Conservation (phyloP, 1,140 invertebrate species). For the Papilio glaucus region DNA sequence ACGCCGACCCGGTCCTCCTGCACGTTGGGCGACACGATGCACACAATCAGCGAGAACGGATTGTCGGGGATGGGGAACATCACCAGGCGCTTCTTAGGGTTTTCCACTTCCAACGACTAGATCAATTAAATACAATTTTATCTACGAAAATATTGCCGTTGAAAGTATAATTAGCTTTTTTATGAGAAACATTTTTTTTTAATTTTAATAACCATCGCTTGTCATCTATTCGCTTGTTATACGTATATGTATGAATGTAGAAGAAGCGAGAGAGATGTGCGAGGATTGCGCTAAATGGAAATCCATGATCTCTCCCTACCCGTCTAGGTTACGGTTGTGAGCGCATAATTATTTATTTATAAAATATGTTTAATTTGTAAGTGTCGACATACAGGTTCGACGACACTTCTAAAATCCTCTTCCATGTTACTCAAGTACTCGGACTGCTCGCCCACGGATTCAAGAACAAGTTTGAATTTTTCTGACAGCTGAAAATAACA, state of each 20-base stretch:
- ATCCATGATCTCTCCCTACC: too few relatives aligned
- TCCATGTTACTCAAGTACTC: slow-evolving; percentile 56
- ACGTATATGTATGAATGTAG: neutral
- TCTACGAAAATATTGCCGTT: neutral
- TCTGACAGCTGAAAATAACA: slow-evolving; percentile 53
- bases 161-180: too few relatives aligned
- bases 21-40: slow-evolving; percentile 59
- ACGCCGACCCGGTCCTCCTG: slow-evolving; percentile 54
- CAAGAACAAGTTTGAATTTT: slow-evolving; percentile 53
- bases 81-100: slow-evolving; percentile 56
- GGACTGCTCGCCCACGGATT: slow-evolving; percentile 47
- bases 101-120: slow-evolving; percentile 54
- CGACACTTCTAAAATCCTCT: slow-evolving; percentile 56
- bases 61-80: slow-evolving; percentile 59
- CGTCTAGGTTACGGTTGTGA: too few relatives aligned
- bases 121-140: slow-evolving; percentile 29
- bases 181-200: too few relatives aligned
- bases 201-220: too few relatives aligned
- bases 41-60: slow-evolving; percentile 67
- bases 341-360: too few relatives aligned
- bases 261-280: too few relatives aligned
- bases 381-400: slow-evolving; percentile 65
- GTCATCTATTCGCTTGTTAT: too few relatives aligned
- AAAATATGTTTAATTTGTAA: too few relatives aligned
- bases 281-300: too few relatives aligned